Evolutionary conservation across 1,140 invertebrate genomes (phyloP), one percentile per base, ranked within the genome.

Genomic region (Nasonia vitripennis): DNA sequence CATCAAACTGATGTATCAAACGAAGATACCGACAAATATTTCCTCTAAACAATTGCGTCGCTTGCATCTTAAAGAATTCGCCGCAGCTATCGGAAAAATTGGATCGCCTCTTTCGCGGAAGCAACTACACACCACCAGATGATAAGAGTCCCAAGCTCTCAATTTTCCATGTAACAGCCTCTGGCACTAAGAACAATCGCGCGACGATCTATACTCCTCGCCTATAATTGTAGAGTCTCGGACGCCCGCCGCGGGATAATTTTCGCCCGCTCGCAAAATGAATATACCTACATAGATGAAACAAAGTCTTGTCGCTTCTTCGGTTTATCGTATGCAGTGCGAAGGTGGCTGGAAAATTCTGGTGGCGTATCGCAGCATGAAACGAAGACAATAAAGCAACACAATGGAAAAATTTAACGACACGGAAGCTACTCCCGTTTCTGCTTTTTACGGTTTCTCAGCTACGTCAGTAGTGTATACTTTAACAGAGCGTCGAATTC

Each of bases 351-450:
- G 11, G 11, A 78, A 51, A 78, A 34, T 78, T 78, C 27, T 62
- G 27, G 55, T 7, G 20, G 6, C 27, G 17, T 17, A 68, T 55
- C 17, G 20, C 55, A 5, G 55, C 55, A 62, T 62, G 55, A n/a
- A 17, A 10, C 5, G 37, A 68, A 62, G 55, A 51, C 11, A 48
- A 37, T n/a, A 37, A 37, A 37, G 1, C 27, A 81, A 31, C 48
- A 81, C 37, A 81, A 81, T 55, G 68, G 79, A 71, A 71, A 81
- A 81, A 31, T 23, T 81, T 70, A 81, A 81, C 41, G 11, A 31
- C 27, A n/a, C 70, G 23, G 27, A 67, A 74, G 71, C 27, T 55
- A 31, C 14, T 55, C 73, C 45, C 55, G 55, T 20, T 62, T 62
- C 17, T n/a, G 55, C 6, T 14, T 62, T 62, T 62, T 62, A n/a